Conservation (phyloP, 2,113 vertebrate genomes). For the Prinia subflava region DNA sequence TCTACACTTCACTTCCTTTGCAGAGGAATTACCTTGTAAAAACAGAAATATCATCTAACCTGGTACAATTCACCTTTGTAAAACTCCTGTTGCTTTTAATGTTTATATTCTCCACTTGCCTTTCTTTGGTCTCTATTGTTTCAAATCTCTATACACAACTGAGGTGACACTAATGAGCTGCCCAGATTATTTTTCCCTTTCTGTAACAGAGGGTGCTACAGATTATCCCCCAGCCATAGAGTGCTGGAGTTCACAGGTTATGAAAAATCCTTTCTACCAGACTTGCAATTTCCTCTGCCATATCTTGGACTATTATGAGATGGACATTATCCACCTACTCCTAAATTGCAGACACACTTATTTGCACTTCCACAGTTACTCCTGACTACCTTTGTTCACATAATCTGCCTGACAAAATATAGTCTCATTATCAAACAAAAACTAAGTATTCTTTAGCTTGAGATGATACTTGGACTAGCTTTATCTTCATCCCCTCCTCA, state of each 20-base stretch:
- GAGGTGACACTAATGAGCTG: not conserved
- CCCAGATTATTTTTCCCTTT: not conserved
- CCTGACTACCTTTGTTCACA: not conserved
- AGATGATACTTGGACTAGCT: not conserved
- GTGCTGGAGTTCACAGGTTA: not conserved
- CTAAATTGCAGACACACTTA: not conserved
- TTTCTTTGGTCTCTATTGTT: not conserved
- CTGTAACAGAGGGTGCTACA: not conserved
- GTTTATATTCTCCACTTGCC: not conserved
- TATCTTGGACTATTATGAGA: not conserved
- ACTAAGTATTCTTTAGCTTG: not conserved
- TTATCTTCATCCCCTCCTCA: not conserved
- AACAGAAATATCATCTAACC: not conserved
- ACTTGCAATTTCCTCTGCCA: constrained; percentile 18
- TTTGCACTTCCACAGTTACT: not conserved
- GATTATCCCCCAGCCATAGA: not conserved
- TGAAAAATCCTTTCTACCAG: constrained; percentile 5
- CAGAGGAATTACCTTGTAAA: not conserved
- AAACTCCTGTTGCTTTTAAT: not conserved
- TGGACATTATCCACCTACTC: not conserved
- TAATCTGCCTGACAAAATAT: not conserved
- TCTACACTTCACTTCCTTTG: not conserved
- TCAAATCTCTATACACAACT: not conserved
- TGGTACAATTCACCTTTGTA: not conserved
- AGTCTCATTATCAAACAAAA: not conserved